Conservation (phyloP, 2,113 vertebrate genomes). For the Salvelinus sp. region DNA sequence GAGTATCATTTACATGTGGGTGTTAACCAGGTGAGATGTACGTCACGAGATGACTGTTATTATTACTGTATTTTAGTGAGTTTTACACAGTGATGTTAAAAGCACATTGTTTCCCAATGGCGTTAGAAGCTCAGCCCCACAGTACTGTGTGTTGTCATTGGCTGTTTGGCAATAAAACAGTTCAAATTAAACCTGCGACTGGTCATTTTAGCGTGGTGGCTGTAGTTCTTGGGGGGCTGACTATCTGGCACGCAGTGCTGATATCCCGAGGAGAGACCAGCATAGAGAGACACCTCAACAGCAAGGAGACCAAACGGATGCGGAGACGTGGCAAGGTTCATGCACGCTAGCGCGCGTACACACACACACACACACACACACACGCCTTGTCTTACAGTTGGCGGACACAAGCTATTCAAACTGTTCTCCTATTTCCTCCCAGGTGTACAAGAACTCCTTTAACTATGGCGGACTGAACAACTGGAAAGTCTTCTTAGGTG, state of each 20-base stretch:
- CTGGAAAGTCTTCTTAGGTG: slow-evolving; percentile 94
- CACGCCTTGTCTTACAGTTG: background rate
- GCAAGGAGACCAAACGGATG: slow-evolving; percentile 83
- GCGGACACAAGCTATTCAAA: background rate
- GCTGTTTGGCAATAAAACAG: background rate
- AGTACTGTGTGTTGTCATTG: background rate
- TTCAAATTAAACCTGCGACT: slow-evolving; percentile 10
- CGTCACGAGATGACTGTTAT: background rate
- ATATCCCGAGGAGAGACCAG: slow-evolving; percentile 96
- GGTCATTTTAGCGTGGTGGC: slow-evolving; percentile 82
- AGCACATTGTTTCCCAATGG: no score
- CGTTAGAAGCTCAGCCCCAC: background rate
- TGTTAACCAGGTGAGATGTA: slow-evolving; percentile 89
- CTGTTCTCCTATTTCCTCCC: slow-evolving; percentile 10
- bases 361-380: background rate
- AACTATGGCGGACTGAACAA: slow-evolving; percentile 87
- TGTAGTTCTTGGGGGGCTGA: slow-evolving; percentile 87
- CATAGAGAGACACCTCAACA: slow-evolving; percentile 93
- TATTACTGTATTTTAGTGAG: no score
- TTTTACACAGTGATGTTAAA: no score
- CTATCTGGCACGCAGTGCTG: slow-evolving; percentile 89
- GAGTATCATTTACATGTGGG: slow-evolving; percentile 97
- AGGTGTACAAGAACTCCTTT: slow-evolving; percentile 93
- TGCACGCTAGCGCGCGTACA: slow-evolving; percentile 53
- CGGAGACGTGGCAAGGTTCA: slow-evolving; percentile 79